phyloP scores from a whole-genome alignment of 1,140 invertebrate species.

The Leptinotarsa undecemlineata region DNA sequence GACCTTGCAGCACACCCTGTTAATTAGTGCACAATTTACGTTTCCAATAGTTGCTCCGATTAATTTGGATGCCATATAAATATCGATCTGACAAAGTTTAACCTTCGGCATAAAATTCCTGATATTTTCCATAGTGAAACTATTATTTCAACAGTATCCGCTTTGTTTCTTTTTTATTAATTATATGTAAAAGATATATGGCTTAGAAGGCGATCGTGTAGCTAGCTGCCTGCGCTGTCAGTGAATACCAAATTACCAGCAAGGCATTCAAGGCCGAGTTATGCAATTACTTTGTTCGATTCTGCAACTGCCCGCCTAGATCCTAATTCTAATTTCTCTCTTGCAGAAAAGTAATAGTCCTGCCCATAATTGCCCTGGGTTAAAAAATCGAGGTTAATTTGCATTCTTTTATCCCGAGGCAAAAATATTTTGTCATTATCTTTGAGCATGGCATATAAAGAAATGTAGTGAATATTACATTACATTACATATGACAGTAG shows the following conservation, averaged over 20 bases:
- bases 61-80: no score
- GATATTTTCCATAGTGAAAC: neutral
- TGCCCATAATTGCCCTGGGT: neutral
- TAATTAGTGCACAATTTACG: no score
- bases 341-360: neutral
- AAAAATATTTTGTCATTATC: neutral
- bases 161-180: slow-evolving; percentile 1
- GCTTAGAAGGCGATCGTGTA: neutral
- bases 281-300: slow-evolving; percentile 8
- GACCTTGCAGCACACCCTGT: no score
- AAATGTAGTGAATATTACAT: no score
- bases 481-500: no score
- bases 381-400: neutral
- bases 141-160: slow-evolving; percentile 5
- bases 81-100: no score
- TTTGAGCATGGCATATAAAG: no score
- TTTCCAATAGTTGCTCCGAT: no score
- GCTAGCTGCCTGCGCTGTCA: neutral
- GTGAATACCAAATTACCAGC: slow-evolving; percentile 3
- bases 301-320: slow-evolving; percentile 1
- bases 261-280: neutral
- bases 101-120: no score
- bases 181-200: slow-evolving; percentile 1
- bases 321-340: neutral
- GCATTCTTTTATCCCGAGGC: neutral